Base-by-base conservation (phyloP, 2,797 vertebrate genomes). In the Sciurus vulgaris region DNA sequence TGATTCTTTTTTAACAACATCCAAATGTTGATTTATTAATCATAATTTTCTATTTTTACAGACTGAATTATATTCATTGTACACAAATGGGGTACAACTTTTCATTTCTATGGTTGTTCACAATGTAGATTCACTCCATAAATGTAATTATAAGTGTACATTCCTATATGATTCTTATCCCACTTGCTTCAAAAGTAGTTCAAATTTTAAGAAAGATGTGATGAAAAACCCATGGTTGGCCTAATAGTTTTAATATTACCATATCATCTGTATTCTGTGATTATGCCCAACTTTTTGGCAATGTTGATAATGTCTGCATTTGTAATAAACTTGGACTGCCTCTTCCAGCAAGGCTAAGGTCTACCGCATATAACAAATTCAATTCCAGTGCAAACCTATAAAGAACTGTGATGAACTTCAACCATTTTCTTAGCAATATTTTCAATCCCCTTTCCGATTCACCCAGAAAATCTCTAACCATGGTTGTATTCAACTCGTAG, bases 121-220 rank as follows among this genome's bases (percentile, higher is more conserved):
- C 9, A 9, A 47, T 47, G 44, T 47, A 47, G 44, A 47, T 7
- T 47, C 44, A 47, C 44, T 7, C 44, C 44, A 47, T 47, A 7
- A 5, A 47, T 47, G 44, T 47, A 47, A 47, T 47, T 9, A 47
- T 47, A 47, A 7, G 44, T 47, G 44, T 47, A 47, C 44, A 41
- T 20, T 61, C 14, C 4, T 82, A 4, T 28, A 5, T 72, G n/a
- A 54, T 77, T 82, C 24, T 82, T 70, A 74, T 47, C 38, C 61
- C 6, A 89, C 20, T 74, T 94, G 47, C 61, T 91, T 91, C 30
- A 26, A 79, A 91, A 94, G 56, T 86, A n/a, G 41, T 51, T 79
- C 67, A 7, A n/a, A 76, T 87, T 17, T 91, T 72, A 49, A 63
- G 54, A 61, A 41, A 93, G 38, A 14, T 11, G 8, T 33, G 24